Conservation (phyloP, 2,888 invertebrate species). For the Eupithecia tripunctaria region DNA sequence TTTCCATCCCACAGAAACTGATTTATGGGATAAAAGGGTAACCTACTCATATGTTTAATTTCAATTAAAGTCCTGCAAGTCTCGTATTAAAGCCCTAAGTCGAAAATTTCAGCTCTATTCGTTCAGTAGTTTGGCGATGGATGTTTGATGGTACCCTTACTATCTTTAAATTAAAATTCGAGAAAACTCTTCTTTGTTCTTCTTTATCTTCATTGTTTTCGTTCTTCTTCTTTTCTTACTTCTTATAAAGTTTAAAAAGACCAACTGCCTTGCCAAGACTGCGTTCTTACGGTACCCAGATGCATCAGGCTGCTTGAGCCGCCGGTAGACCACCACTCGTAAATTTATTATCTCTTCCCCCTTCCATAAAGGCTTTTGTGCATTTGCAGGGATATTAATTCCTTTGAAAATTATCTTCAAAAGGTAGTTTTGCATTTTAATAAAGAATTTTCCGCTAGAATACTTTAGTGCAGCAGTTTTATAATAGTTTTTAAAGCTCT, state of each 20-base stretch:
- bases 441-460: neutral
- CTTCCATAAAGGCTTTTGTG: slow-evolving; percentile 34
- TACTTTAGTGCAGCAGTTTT: neutral
- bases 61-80: too few relatives aligned
- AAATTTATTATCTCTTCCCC: slow-evolving; percentile 58
- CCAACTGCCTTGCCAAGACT: slow-evolving; percentile 17
- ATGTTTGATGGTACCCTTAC: too few relatives aligned
- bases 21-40: too few relatives aligned
- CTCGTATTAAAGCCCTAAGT: too few relatives aligned
- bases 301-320: slow-evolving; percentile 45
- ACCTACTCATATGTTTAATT: too few relatives aligned
- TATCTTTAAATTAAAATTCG: too few relatives aligned
- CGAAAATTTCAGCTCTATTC: too few relatives aligned
- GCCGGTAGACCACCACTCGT: slow-evolving; percentile 54
- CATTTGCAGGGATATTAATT: slow-evolving; percentile 12
- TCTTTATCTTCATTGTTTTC: neutral
- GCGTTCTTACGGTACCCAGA: slow-evolving; percentile 40
- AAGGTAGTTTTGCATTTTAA: neutral
- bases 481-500: neutral
- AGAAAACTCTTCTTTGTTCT: too few relatives aligned
- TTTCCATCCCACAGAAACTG: too few relatives aligned
- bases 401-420: neutral
- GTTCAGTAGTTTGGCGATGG: too few relatives aligned
- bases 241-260: neutral
- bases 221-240: neutral